Base-by-base conservation (phyloP, 1,140 invertebrate genomes). In the Zaprionus kolodkinae region DNA sequence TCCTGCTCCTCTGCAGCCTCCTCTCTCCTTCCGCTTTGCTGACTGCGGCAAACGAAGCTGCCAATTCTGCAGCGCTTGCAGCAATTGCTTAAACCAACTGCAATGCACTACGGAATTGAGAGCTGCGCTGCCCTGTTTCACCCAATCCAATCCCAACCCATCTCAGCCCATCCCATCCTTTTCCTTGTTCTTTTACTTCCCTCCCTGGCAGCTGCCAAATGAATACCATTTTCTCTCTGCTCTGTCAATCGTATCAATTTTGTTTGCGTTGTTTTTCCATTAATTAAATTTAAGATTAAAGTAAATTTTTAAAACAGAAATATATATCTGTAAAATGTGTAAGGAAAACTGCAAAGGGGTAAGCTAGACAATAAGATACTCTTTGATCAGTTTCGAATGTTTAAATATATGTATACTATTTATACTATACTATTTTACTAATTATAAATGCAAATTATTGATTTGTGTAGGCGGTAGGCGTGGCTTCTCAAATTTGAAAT, bases 51-150 rank as follows among this genome's bases (percentile, higher is more conserved):
- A 13, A 71, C 69, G 75, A 72, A 79, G 52, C 67, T 90, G 95
- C 96, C 96, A 97, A 95, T 96, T 96, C 96, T 96, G 96, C 96
- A 96, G 95, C 96, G 96, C 96, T 96, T 97, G 96, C 96, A 97
- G 96, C 94, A 91, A 93, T 93, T 94, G 93, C 87, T 70, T 93
- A 94, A 69, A 85, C 94, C 95, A 95, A 96, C 96, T 97, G 96
- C 96, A 97, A 97, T 97, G 96, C 96, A 97, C 96, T 97, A 96
- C 96, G 96, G 96, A 97, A 97, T 97, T 97, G 96, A 97, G 94
- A 95, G 93, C 94, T 94, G 69, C 77, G 57, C 52, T 63, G 66
- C 85, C 84, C 21, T 21, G 21, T 33, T 45, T 4, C 43, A 17
- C 50, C 15, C 52, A 35, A 48, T 36, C 38, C 57, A 36, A 11